Conservation (phyloP, 2,797 vertebrate species). For the Balearica regulorum region DNA sequence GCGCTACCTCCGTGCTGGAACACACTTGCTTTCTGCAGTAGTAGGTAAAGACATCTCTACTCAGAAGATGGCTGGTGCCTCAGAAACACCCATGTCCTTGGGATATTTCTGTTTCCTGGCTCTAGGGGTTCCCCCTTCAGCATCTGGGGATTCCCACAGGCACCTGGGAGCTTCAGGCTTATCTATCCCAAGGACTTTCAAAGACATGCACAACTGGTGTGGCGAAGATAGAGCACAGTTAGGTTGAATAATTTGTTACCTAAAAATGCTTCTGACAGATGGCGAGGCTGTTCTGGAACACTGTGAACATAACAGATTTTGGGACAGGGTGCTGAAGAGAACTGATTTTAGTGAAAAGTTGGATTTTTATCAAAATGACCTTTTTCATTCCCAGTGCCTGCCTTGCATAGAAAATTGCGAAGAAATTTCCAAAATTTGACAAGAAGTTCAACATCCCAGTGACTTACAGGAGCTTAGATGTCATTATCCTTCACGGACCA, state of each 20-base stretch:
- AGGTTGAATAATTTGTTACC: constrained; percentile 50
- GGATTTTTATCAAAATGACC: constrained; percentile 51
- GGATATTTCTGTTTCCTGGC: background rate
- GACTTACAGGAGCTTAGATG: background rate
- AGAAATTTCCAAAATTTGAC: background rate
- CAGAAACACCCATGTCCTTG: background rate
- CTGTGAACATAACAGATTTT: constrained; percentile 50
- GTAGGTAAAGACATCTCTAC: background rate
- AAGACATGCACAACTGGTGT: background rate
- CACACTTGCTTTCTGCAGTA: background rate
- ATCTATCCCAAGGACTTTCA: background rate
- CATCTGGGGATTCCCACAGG: background rate
- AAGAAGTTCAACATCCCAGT: background rate
- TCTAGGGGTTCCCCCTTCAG: background rate
- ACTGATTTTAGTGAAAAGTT: constrained; percentile 46
- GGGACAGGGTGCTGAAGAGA: constrained; percentile 45
- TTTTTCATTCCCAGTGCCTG: constrained; percentile 21
- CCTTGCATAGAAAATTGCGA: constrained; percentile 13
- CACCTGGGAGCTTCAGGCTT: background rate
- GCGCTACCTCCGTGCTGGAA: background rate
- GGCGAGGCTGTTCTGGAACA: constrained; percentile 40
- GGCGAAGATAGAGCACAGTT: constrained; percentile 1
- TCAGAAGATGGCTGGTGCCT: background rate
- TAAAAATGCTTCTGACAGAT: constrained; percentile 53
- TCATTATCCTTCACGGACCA: background rate